A percentile compares a stretch with the other conserved stretches of the same genome.
Evolutionary conservation across 2,797 vertebrate genomes (phyloP).

Genomic region (Takifugu ocellatus): DNA sequence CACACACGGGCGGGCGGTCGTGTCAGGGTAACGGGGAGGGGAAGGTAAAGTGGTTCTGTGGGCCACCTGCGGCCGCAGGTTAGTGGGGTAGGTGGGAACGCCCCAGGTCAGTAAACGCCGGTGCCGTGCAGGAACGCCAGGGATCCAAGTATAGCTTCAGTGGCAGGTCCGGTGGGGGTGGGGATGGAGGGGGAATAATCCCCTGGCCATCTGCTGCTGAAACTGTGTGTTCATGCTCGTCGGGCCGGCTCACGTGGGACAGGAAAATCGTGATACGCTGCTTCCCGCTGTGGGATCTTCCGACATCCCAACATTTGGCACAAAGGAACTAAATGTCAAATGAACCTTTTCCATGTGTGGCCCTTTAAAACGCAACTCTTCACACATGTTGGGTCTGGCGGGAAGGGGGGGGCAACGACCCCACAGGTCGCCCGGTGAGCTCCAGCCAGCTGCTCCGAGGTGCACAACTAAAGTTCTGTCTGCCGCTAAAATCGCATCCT

Average conservation of each 20-base stretch:
- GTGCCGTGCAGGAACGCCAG: slow-evolving; percentile 29
- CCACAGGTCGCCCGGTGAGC: too few relatives aligned
- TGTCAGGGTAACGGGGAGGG: neutral
- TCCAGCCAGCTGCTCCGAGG: neutral
- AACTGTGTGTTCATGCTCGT: slow-evolving; percentile 24
- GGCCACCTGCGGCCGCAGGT: slow-evolving; percentile 31
- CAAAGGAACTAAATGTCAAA: too few relatives aligned
- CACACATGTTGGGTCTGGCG: too few relatives aligned
- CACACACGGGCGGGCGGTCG: neutral
- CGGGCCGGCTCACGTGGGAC: slow-evolving; percentile 31
- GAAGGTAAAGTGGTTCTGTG: slow-evolving; percentile 9
- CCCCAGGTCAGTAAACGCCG: slow-evolving; percentile 14
- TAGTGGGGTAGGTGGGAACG: slow-evolving; percentile 21
- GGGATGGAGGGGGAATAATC: slow-evolving; percentile 66
- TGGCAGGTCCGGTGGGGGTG: slow-evolving; percentile 21
- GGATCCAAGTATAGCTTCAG: slow-evolving; percentile 42
- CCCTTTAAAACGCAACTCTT: too few relatives aligned
- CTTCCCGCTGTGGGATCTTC: slow-evolving; percentile 22
- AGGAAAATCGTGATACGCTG: slow-evolving; percentile 8
- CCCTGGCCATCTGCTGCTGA: slow-evolving; percentile 73
- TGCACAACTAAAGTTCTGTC: too few relatives aligned
- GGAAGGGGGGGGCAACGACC: too few relatives aligned
- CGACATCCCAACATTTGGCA: neutral
- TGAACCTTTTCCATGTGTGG: too few relatives aligned
- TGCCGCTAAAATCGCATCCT: too few relatives aligned